These are phyloP conservation scores for Beroe forskalii DNA, from an alignment of 37 sponge, comb jelly and placozoan genomes.

Conservation along the genomic window DNA sequence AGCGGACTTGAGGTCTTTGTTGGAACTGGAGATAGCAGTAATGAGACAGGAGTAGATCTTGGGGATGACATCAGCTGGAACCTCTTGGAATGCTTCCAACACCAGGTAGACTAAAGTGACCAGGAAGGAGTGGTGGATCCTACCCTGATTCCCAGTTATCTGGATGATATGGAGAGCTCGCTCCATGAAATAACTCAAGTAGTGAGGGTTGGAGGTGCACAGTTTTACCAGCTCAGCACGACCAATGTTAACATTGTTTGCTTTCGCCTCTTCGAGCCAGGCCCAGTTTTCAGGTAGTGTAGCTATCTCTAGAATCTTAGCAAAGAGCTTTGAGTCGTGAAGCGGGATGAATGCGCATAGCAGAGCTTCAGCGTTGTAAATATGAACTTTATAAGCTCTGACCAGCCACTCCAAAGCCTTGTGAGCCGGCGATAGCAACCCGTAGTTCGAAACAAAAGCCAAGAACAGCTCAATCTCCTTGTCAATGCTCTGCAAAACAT, in stretches of 20 bases:
- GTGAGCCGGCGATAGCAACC: constrained; percentile 80
- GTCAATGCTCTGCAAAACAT: constrained; percentile 69
- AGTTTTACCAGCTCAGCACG: constrained; percentile 6
- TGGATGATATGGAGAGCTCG: background rate
- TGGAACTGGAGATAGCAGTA: background rate
- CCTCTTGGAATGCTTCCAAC: constrained; percentile 37
- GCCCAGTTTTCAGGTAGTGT: constrained; percentile 25
- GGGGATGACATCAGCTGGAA: constrained; percentile 41
- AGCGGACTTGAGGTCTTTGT: constrained; percentile 40
- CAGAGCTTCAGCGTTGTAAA: constrained; percentile 74
- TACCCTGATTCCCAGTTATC: background rate
- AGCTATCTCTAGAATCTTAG: constrained; percentile 33
- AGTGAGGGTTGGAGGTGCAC: constrained; percentile 45
- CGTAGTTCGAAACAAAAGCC: constrained; percentile 77
- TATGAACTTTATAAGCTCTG: constrained; percentile 73
- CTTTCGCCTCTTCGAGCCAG: constrained; percentile 28
- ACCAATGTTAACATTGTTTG: constrained; percentile 12
- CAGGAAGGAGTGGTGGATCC: constrained; percentile 55
- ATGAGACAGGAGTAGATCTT: constrained; percentile 25
- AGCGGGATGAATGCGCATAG: constrained; percentile 90
- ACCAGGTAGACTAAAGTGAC: constrained; percentile 33
- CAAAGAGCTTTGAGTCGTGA: constrained; percentile 88
- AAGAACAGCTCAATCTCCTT: constrained; percentile 73
- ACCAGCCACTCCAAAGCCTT: constrained; percentile 95
- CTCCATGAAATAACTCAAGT: constrained; percentile 38